Percentiles rank a stretch among this genome's conserved stretches.
Evolutionary conservation across 2,113 vertebrate species (phyloP).

Genomic region (Talpa occidentalis): DNA sequence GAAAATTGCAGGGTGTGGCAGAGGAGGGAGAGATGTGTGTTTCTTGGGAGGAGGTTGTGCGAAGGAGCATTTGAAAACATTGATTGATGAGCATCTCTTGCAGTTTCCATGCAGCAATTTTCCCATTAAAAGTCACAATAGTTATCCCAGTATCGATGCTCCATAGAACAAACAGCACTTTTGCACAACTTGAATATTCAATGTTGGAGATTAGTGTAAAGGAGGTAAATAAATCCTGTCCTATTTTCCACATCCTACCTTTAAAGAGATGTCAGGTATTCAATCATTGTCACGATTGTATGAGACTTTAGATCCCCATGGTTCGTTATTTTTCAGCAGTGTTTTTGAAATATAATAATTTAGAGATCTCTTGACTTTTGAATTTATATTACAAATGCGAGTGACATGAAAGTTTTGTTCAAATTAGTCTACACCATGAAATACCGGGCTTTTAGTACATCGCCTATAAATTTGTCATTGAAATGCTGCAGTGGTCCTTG

Average conservation of each 20-base stretch:
- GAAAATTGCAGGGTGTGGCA: not conserved
- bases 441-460: not conserved
- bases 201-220: not conserved
- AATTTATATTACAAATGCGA: conserved; percentile 38
- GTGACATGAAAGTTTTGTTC: conserved; percentile 3
- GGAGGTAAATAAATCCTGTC: not conserved
- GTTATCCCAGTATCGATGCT: not conserved
- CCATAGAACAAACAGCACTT: not conserved
- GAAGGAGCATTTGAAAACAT: not conserved
- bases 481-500: not conserved
- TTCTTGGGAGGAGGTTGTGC: not conserved
- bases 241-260: not conserved
- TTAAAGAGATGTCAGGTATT: conserved; percentile 2
- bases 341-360: conserved; percentile 46
- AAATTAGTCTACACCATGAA: not conserved
- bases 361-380: conserved; percentile 6
- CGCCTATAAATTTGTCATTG: not conserved
- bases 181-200: not conserved
- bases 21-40: not conserved
- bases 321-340: conserved; percentile 41
- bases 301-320: not conserved
- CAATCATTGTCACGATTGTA: not conserved
- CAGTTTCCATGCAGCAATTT: not conserved
- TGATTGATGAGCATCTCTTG: not conserved
- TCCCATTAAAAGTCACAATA: not conserved